Base-by-base conservation (phyloP, 2,888 invertebrate genomes). In the Erpobdella octoculata region DNA sequence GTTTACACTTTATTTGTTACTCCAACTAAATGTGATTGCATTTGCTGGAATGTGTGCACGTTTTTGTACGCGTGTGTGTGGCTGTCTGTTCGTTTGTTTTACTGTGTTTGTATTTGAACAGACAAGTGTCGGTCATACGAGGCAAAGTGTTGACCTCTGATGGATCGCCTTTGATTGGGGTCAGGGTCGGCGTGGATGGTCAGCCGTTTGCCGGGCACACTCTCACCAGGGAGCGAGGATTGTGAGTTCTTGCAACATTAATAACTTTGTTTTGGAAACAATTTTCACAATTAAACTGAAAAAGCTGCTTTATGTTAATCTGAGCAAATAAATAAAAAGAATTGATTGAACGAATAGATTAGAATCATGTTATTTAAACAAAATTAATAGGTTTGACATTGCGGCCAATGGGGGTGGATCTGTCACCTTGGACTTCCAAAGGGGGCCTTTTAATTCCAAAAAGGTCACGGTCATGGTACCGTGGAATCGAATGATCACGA, bases 351-450 rank as follows among this genome's bases (percentile, higher is more conserved):
- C n/a, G n/a, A n/a, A n/a, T n/a, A n/a, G n/a, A n/a, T n/a, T n/a
- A n/a, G n/a, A n/a, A 41, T 41, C 46, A 41, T 41, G 12, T 15
- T n/a, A 41, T 41, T 41, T 15, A 12, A 41, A 15, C 46, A 41
- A 15, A 12, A 41, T 41, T n/a, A 41, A 15, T 83, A 95, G 95
- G 90, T 99, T 97, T 87, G 98, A 99, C 86, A 91, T 99, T 73
- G 86, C 98, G 80, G 96, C 98, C 74, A 97, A 99, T 84, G 98
- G 98, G 21, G 98, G 97, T 65, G 95, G 95, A 38, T 94, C 95
- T 1, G 93, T 98, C 72, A 94, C 93, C 28, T 86, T 98, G 77
- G 93, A 94, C 85, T 95, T 98, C 86, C 93, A 94, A 83, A 87
- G 97, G 73, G 92, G 91, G 72, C 96, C 96, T 35, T 97, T 94